A percentile compares a stretch with the other conserved stretches of the same genome.
Evolutionary conservation across 2,797 vertebrate species (phyloP).

Genomic region (Ceryle rudis): DNA sequence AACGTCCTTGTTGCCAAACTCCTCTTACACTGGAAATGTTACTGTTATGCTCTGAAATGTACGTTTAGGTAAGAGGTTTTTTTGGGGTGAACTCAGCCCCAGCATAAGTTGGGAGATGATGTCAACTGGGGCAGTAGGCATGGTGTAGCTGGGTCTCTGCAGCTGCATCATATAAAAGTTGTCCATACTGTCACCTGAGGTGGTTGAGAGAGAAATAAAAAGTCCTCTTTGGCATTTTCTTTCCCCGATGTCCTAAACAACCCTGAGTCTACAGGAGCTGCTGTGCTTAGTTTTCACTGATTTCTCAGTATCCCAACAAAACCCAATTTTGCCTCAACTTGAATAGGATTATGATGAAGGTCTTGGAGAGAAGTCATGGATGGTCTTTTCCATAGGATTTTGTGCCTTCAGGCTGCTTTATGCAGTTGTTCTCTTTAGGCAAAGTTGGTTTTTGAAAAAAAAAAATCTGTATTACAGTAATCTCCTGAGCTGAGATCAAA

Average conservation of each 20-base stretch:
- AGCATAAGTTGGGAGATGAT: background rate
- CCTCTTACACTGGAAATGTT: background rate
- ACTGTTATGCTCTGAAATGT: background rate
- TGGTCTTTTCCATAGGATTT: background rate
- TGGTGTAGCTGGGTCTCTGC: background rate
- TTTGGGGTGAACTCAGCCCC: background rate
- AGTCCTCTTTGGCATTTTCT: background rate
- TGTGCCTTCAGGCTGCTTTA: background rate
- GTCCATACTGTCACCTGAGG: background rate
- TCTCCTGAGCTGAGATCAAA: background rate
- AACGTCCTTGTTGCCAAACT: background rate
- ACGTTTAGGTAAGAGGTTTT: background rate
- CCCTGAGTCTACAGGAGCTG: background rate
- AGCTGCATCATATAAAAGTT: background rate
- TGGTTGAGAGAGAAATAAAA: background rate
- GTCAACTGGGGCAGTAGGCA: background rate
- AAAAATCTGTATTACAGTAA: slow-evolving; percentile 18
- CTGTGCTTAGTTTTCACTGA: background rate
- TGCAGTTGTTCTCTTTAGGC: background rate
- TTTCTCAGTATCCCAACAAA: background rate
- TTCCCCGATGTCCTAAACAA: background rate
- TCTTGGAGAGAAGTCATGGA: background rate
- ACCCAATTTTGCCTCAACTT: background rate
- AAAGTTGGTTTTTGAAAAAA: background rate
- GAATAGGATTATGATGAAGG: background rate